Evolutionary conservation across 2,797 vertebrate species (phyloP).

Genomic region (Etheostoma nigrum): DNA sequence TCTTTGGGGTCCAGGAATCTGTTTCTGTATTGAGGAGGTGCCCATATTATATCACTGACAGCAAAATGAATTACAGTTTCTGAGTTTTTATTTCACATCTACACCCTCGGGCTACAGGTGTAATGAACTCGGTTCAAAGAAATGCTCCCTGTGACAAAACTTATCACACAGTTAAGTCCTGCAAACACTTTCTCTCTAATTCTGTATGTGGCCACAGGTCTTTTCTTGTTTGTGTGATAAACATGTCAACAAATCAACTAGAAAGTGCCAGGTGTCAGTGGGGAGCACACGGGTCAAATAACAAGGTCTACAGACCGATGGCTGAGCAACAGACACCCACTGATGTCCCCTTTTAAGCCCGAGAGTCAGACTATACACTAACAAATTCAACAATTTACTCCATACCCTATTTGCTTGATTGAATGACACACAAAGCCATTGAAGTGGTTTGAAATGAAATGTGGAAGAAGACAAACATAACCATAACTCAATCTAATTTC

Average conservation of each 20-base stretch:
- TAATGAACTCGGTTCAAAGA: not conserved
- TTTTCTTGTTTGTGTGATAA: conserved; percentile 15
- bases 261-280: not conserved
- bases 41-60: not conserved
- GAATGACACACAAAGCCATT: not conserved
- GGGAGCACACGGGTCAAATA: conserved; percentile 8
- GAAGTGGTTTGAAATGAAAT: not conserved
- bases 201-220: conserved; percentile 1
- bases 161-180: not conserved
- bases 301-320: not conserved
- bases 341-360: not conserved
- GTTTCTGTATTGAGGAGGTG: not conserved
- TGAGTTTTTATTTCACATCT: conserved; percentile 3
- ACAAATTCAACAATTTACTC: conserved; percentile 1
- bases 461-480: not conserved
- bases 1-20: not conserved
- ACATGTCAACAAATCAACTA: conserved; percentile 3
- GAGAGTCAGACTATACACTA: not conserved
- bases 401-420: not conserved
- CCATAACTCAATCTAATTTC: not conserved
- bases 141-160: not conserved
- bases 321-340: not conserved
- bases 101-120: conserved; percentile 5
- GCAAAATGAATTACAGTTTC: not conserved
- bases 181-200: conserved; percentile 1